These are phyloP conservation scores for Sciurus vulgaris DNA, from an alignment of 2,797 vertebrate species.

Conservation along the genomic window DNA sequence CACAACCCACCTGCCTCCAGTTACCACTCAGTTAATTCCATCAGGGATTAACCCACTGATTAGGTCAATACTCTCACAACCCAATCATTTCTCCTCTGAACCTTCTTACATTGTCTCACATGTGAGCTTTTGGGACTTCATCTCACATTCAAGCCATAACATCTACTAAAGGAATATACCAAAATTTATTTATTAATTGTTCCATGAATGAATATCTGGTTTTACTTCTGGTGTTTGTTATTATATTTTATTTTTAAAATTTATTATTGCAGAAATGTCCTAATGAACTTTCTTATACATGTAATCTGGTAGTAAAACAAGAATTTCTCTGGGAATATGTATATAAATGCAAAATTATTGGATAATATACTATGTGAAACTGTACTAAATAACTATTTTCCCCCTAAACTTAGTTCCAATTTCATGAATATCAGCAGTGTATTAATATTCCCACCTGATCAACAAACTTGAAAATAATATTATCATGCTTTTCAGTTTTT, in stretches of 20 bases:
- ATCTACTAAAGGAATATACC: background rate
- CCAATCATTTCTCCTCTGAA: no score
- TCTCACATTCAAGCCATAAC: no score
- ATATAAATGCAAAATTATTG: background rate
- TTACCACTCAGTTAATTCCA: no score
- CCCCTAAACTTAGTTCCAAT: background rate
- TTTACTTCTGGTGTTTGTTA: background rate
- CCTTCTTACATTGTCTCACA: no score
- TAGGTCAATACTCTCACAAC: no score
- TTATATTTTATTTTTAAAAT: background rate
- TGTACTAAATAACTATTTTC: background rate
- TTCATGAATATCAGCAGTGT: background rate
- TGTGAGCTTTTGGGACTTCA: no score
- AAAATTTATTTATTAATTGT: background rate
- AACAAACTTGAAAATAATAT: background rate
- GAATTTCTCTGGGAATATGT: background rate
- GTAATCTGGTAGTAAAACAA: background rate
- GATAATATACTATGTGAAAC: background rate
- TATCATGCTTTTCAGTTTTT: background rate
- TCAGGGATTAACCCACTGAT: no score
- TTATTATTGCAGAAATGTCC: background rate
- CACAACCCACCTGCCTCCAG: no score
- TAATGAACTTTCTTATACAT: background rate
- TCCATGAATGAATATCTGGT: background rate
- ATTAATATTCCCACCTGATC: background rate